Evolutionary conservation across 2,113 vertebrate genomes (phyloP), one percentile per base, ranked within the genome.

Genomic region (Ameiurus melas): DNA sequence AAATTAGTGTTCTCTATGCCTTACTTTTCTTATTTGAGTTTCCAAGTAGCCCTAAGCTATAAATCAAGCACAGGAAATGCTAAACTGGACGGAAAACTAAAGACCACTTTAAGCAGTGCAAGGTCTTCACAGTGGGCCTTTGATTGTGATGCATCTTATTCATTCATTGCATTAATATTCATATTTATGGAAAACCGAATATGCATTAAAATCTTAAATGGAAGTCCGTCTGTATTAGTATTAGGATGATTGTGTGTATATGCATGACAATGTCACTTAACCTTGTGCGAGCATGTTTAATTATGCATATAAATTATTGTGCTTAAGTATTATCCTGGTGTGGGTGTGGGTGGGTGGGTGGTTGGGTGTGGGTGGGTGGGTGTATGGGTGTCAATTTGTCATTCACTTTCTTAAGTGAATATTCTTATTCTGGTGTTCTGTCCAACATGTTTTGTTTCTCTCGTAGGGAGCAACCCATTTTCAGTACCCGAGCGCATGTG

Each of bases 381-480:
- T 33, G 30, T 0, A 4, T 30, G n/a, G 55, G 20, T n/a, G 1
- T 43, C 25, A n/a, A 2, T 60, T 36, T 47, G 22, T 86, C 14
- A 14, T 47, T 17, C 13, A n/a, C 13, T 64, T 30, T 77, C 27
- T 66, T 33, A 36, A 39, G 5, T 77, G 71, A 9, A 2, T 66
- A 7, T 27, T 16, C 25, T n/a, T 70, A 2, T 70, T 70, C 19
- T 33, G 19, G 12, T 70, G 43, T 36, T 62, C 5, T 27, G 55
- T 30, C 47, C 53, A 55, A 55, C 60, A 9, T 73, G 83, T 70
- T 71, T 25, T 51, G 0, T 0, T 81, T 91, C 68, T 39, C 51
- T 60, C 86, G 20, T 93, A 99, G 98, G 96, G 98, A 99, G 94
- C 98, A 99, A 93, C 98, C 98, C 0, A 97, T 99, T 92, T 99